Percentiles rank a stretch among this genome's conserved stretches.
Evolutionary conservation across 2,888 invertebrate species (phyloP).

Genomic region (Drosophila limbata): DNA sequence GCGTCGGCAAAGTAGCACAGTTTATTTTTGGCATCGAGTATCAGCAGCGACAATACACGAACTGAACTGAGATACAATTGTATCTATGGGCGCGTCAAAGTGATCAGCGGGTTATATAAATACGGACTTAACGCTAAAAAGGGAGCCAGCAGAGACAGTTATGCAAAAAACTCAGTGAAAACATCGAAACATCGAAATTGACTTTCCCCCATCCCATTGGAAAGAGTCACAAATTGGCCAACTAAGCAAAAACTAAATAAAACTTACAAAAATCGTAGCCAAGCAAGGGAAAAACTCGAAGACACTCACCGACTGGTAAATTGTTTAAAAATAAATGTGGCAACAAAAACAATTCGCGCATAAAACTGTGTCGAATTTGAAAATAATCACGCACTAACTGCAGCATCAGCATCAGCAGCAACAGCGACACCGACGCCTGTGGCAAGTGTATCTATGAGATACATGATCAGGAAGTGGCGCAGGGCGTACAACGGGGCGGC

Average conservation of each 20-base stretch:
- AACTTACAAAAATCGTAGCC: constrained; percentile 40
- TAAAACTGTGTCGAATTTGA: constrained; percentile 82
- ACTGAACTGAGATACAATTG: constrained; percentile 57
- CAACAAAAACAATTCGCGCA: constrained; percentile 75
- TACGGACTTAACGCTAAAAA: constrained; percentile 38
- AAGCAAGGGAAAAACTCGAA: constrained; percentile 55
- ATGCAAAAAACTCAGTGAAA: constrained; percentile 74
- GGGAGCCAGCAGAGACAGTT: constrained; percentile 60
- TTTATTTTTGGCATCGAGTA: constrained; percentile 60
- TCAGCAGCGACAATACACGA: constrained; percentile 32
- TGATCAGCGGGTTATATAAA: constrained; percentile 65
- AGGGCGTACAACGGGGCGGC: constrained; percentile 53
- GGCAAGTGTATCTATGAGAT: constrained; percentile 52
- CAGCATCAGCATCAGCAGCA: constrained; percentile 32
- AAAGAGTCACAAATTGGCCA: constrained; percentile 47
- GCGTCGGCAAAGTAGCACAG: constrained; percentile 64
- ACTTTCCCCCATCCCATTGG: constrained; percentile 60
- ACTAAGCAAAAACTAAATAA: constrained; percentile 36
- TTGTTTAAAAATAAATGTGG: constrained; percentile 71
- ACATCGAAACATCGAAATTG: constrained; percentile 72
- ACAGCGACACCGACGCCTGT: constrained; percentile 9
- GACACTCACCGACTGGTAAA: constrained; percentile 47
- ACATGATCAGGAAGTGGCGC: constrained; percentile 50
- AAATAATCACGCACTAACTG: constrained; percentile 80
- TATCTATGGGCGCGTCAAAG: constrained; percentile 54